A percentile compares a stretch with the other conserved stretches of the same genome.
Conservation (phyloP, 2,797 vertebrate genomes). For the Streptopelia turtur region DNA sequence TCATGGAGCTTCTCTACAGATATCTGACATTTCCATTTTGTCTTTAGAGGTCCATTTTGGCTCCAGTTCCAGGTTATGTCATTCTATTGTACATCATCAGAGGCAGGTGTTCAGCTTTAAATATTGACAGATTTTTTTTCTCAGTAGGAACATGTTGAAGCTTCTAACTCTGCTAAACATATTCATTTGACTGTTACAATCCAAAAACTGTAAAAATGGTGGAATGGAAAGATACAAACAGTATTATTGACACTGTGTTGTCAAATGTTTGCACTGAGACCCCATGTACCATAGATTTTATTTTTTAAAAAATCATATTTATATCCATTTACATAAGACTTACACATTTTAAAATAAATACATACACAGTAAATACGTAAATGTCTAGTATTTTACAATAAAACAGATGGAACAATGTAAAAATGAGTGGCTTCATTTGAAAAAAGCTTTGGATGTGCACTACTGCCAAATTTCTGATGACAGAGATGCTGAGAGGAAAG, state of each 20-base stretch:
- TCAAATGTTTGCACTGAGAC: conserved; percentile 91
- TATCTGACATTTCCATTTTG: conserved; percentile 69
- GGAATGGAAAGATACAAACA: conserved; percentile 88
- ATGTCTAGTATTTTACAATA: conserved; percentile 91
- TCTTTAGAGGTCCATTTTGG: conserved; percentile 76
- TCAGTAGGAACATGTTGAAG: conserved; percentile 77
- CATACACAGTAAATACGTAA: conserved; percentile 89
- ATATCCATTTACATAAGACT: conserved; percentile 98
- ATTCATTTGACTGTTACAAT: conserved; percentile 80
- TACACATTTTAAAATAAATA: conserved; percentile 94
- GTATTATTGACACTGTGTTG: conserved; percentile 88
- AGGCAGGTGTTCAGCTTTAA: conserved; percentile 83
- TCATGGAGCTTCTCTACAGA: conserved; percentile 76
- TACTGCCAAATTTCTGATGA: conserved; percentile 73
- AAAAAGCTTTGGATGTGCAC: conserved; percentile 80
- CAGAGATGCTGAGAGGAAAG: conserved; percentile 66
- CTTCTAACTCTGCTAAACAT: conserved; percentile 79
- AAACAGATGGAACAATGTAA: conserved; percentile 88
- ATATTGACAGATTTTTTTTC: conserved; percentile 76
- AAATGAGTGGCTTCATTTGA: conserved; percentile 76
- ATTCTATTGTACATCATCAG: conserved; percentile 76
- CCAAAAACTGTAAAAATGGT: conserved; percentile 89
- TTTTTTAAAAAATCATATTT: conserved; percentile 91
- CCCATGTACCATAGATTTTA: conserved; percentile 87
- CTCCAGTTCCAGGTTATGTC: conserved; percentile 76